Percentiles rank a stretch among this genome's conserved stretches.
These are phyloP conservation scores for Dermolepida albohirtum DNA, from an alignment of 2,888 invertebrate genomes.

Conservation along the genomic window DNA sequence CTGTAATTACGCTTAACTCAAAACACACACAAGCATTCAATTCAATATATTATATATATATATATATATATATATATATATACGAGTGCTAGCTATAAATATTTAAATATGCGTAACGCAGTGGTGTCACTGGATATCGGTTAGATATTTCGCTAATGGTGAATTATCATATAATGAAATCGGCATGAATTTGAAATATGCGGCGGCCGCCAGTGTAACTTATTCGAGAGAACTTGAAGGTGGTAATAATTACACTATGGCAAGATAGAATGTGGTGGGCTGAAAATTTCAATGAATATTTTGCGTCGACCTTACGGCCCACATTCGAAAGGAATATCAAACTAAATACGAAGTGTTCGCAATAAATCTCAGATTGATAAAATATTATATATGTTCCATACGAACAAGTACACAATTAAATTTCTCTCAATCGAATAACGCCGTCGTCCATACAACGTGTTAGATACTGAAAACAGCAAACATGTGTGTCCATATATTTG, in stretches of 20 bases:
- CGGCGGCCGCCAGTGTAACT: constrained; percentile 18
- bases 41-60: too few relatives aligned
- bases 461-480: constrained; percentile 19
- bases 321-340: constrained; percentile 52
- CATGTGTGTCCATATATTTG: constrained; percentile 24
- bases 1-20: too few relatives aligned
- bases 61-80: too few relatives aligned
- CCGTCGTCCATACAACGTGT: constrained; percentile 45
- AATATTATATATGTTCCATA: constrained; percentile 46
- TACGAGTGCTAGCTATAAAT: not conserved
- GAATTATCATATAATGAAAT: constrained; percentile 45
- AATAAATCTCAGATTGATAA: constrained; percentile 58
- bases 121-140: constrained; percentile 27
- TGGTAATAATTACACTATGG: constrained; percentile 7
- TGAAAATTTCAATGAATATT: constrained; percentile 51
- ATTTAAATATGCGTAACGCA: constrained; percentile 34
- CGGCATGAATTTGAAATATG: constrained; percentile 42
- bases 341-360: constrained; percentile 52
- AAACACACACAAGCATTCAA: too few relatives aligned
- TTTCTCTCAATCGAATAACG: constrained; percentile 55
- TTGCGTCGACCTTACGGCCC: constrained; percentile 55
- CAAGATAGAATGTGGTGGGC: constrained; percentile 46
- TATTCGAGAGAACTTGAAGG: constrained; percentile 38
- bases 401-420: constrained; percentile 58
- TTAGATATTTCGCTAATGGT: constrained; percentile 32